Evolutionary conservation across 2,113 vertebrate genomes (phyloP), one percentile per base, ranked within the genome.

Genomic region (Solenodon paradoxus): DNA sequence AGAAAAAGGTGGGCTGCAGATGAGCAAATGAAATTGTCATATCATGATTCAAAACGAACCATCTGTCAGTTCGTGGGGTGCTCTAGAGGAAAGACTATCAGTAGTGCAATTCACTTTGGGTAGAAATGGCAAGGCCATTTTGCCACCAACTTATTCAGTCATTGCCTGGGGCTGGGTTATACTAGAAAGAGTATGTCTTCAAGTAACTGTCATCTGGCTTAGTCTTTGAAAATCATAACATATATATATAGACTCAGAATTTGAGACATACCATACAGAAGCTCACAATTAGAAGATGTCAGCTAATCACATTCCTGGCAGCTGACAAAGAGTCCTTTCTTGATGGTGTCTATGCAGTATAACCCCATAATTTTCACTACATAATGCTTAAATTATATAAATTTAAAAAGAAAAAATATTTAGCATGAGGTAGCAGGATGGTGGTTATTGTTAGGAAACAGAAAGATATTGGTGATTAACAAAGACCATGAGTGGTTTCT

Each of bases 391-490:
- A 94, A 85, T 88, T 55, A 88, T 5, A 47, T 35, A 81, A 88
- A 88, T 94, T 94, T 95, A 32, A 71, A 96, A 95, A 96, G 72
- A n/a, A n/a, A n/a, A 63, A 68, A 53, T 1, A 11, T 38, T 17
- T n/a, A 47, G 55, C n/a, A 82, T 72, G 64, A 95, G 59, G 75
- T 78, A 40, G 20, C 11, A 9, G 22, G 30, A 80, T 30, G 35
- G 13, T n/a, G 20, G 64, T 94, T 88, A 59, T 88, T 80, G 90
- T 80, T 71, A 47, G 84, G 84, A 88, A 90, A 61, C n/a, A 88
- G 57, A 95, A 85, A 75, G 55, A 75, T 55, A 3, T 74, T 42
- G 28, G 93, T 64, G 84, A 81, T 79, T 69, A 49, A 1, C 40
- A 75, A 61, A 51, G 32, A 3, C 47, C 40, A 38, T 26, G 55